Percentiles rank a stretch among this genome's conserved stretches.
These are phyloP conservation scores for Labeo calbasu DNA, from an alignment of 2,797 vertebrate species.

Conservation along the genomic window DNA sequence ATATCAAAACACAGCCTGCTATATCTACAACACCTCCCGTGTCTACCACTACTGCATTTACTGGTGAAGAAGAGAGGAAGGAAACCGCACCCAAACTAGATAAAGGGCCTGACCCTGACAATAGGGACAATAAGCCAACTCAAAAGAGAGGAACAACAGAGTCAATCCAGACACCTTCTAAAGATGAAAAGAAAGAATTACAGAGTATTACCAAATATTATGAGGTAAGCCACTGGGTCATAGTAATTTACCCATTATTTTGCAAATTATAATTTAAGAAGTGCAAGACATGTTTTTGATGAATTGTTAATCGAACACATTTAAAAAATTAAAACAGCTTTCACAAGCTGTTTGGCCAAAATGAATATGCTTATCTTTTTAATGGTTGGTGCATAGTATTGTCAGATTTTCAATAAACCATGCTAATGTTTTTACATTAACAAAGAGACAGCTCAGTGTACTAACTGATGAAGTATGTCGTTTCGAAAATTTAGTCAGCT, in stretches of 20 bases:
- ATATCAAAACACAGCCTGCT: conserved; percentile 67
- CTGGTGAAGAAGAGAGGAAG: conserved; percentile 69
- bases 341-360: background rate
- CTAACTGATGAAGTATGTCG: background rate
- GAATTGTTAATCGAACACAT: background rate
- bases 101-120: conserved; percentile 52
- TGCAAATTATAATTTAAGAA: background rate
- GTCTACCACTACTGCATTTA: conserved; percentile 39
- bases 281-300: background rate
- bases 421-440: background rate
- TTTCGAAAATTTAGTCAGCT: background rate
- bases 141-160: conserved; percentile 77
- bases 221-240: conserved; percentile 81
- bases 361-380: background rate
- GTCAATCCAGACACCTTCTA: conserved; percentile 64
- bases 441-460: conserved; percentile 1
- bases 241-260: background rate
- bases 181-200: conserved; percentile 73
- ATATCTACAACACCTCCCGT: conserved; percentile 36
- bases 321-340: background rate
- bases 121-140: conserved; percentile 71
- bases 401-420: background rate
- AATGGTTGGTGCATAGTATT: background rate
- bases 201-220: conserved; percentile 82
- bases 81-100: conserved; percentile 68